Conservation (phyloP, 2,888 invertebrate species). For the Chorisops tibialis region DNA sequence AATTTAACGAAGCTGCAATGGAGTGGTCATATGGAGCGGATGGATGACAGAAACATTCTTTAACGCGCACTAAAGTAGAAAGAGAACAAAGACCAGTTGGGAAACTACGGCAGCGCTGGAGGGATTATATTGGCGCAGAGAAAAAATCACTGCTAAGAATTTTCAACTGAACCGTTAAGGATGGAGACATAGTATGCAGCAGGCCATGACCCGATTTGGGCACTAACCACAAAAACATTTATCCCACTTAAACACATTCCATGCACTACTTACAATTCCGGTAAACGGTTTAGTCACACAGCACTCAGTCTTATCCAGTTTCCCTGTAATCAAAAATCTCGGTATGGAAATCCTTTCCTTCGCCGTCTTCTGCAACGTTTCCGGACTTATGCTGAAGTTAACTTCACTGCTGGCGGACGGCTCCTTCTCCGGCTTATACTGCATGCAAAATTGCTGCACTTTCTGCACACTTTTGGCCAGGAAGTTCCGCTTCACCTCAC, state of each 20-base stretch:
- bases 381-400: constrained; percentile 81
- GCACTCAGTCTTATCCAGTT: constrained; percentile 78
- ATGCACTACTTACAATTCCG: constrained; percentile 64
- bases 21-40: too few relatives aligned
- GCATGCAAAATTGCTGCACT: constrained; percentile 85
- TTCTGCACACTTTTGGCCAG: constrained; percentile 84
- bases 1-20: too few relatives aligned
- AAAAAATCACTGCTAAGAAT: too few relatives aligned
- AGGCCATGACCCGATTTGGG: neutral
- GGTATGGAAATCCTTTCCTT: constrained; percentile 70
- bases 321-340: constrained; percentile 77
- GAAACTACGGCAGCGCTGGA: too few relatives aligned
- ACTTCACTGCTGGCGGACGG: constrained; percentile 60
- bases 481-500: constrained; percentile 85
- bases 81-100: too few relatives aligned
- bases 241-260: too few relatives aligned
- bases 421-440: constrained; percentile 57
- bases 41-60: too few relatives aligned
- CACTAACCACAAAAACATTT: neutral
- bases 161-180: too few relatives aligned
- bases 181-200: too few relatives aligned
- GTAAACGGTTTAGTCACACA: constrained; percentile 82
- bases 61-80: too few relatives aligned
- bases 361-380: constrained; percentile 65
- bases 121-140: too few relatives aligned